Base-by-base conservation (phyloP, 1,140 invertebrate genomes). In the Antheraea mylitta region DNA sequence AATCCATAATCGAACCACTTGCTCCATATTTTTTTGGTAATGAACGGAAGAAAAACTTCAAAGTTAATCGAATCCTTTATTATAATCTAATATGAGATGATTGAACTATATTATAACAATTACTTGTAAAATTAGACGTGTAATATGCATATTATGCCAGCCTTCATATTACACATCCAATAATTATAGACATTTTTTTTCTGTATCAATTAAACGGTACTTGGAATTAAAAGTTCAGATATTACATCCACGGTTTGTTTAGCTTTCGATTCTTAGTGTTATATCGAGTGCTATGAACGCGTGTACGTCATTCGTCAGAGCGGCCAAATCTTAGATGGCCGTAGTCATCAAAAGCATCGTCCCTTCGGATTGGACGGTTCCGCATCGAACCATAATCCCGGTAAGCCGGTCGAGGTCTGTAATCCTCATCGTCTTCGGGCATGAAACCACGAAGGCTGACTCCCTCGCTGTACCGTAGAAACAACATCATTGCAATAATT, bases 271-370 rank as follows among this genome's bases (percentile, higher is more conserved):
- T 64, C 65, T 53, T 74, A 36, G 66, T 72, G 70, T 75, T 72
- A 64, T 65, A 58, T 58, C 64, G 73, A 37, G 65, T 69, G 67
- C 61, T 66, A 58, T 67, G 10, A 61, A 59, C n/a, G 61, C 45
- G 69, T 63, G 64, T 30, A 18, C 69, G 86, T 91, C 87, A 91
- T 73, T 89, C 85, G 61, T 89, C 85, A 4, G 89, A 86, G 61
- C 94, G 90, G 16, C 95, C 95, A 76, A 95, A 96, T 75, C 95
- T 86, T 84, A 96, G 92, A 79, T 96, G 95, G 0, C 95, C 95
- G 70, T 96, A 96, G 78, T 96, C 95, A 74, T 95, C 95, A 76
- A 94, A 95, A 37, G 93, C 79, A 70, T 94, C 92, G 68, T 93
- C 91, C 7, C 87, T 85, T 22, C 94, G 91, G 66, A 93, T 93